phyloP scores from a whole-genome alignment of 2,888 invertebrate genomes.

The Tiliacea aurago region DNA sequence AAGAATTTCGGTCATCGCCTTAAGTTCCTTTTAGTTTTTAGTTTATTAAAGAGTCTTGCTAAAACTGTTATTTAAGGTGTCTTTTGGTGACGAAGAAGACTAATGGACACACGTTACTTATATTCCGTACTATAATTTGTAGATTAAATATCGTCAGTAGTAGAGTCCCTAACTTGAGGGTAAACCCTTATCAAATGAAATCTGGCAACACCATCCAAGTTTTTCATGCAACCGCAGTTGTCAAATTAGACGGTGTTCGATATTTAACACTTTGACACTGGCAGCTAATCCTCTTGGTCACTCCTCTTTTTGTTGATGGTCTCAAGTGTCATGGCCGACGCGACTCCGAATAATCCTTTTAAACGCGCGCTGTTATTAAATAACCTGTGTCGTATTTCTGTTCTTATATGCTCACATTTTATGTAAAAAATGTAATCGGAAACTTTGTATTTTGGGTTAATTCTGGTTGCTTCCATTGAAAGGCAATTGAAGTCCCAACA shows the following conservation, averaged over 20 bases:
- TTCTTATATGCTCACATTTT: conserved; percentile 71
- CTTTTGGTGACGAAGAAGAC: neutral
- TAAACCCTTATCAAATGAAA: conserved; percentile 35
- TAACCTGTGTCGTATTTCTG: conserved; percentile 86
- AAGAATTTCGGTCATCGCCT: too few relatives aligned
- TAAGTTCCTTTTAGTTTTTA: too few relatives aligned
- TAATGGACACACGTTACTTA: conserved; percentile 17
- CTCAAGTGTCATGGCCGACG: conserved; percentile 86
- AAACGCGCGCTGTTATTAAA: conserved; percentile 83
- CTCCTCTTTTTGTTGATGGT: conserved; percentile 81
- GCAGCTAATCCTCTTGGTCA: conserved; percentile 88
- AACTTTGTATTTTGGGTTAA: conserved; percentile 60
- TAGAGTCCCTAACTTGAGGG: conserved; percentile 37
- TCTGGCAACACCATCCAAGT: conserved; percentile 67
- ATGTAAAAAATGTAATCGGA: conserved; percentile 81
- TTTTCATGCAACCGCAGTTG: conserved; percentile 83
- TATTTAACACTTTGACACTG: conserved; percentile 91
- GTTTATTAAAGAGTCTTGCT: too few relatives aligned
- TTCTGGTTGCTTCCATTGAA: neutral
- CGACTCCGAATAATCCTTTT: conserved; percentile 87
- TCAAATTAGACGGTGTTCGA: conserved; percentile 90
- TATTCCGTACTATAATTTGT: conserved; percentile 13
- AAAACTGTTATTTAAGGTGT: neutral
- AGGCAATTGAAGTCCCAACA: neutral
- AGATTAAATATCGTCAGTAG: conserved; percentile 1